Conservation (phyloP, 2,797 vertebrate species). For the Poeciliopsis turneri region DNA sequence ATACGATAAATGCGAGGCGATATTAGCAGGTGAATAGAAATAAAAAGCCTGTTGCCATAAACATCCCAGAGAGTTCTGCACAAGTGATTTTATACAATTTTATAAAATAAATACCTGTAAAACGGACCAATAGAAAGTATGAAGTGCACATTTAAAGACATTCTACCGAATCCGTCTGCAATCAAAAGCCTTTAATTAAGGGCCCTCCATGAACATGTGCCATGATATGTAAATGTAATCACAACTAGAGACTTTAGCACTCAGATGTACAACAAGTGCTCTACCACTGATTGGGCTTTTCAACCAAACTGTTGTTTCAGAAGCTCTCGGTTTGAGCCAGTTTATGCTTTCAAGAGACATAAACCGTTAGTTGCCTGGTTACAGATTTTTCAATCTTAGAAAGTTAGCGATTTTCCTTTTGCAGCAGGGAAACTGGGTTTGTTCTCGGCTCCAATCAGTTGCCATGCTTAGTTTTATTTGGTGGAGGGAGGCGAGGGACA, state of each 20-base stretch:
- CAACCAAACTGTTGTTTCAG: background rate
- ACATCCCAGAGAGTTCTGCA: conserved; percentile 41
- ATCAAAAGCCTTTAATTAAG: background rate
- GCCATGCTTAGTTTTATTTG: background rate
- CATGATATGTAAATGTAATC: background rate
- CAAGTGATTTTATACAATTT: background rate
- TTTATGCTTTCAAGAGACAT: background rate
- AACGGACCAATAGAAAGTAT: background rate
- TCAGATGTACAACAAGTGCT: background rate
- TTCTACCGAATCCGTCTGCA: background rate
- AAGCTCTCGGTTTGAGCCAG: conserved; percentile 2
- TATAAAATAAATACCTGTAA: conserved; percentile 8
- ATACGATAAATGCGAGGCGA: conserved; percentile 1
- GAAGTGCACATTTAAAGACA: background rate
- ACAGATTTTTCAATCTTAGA: conserved; percentile 10
- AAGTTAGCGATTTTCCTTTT: background rate
- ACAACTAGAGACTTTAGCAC: background rate
- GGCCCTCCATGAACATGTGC: background rate
- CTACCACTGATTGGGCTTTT: background rate
- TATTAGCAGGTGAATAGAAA: conserved; percentile 26
- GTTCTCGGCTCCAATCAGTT: background rate
- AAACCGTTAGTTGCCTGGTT: conserved; percentile 8
- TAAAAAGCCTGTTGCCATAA: conserved; percentile 27
- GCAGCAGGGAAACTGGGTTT: background rate
- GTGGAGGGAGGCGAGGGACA: background rate